phyloP scores from a whole-genome alignment of 2,888 invertebrate genomes.

The Drosophila niveifrons region DNA sequence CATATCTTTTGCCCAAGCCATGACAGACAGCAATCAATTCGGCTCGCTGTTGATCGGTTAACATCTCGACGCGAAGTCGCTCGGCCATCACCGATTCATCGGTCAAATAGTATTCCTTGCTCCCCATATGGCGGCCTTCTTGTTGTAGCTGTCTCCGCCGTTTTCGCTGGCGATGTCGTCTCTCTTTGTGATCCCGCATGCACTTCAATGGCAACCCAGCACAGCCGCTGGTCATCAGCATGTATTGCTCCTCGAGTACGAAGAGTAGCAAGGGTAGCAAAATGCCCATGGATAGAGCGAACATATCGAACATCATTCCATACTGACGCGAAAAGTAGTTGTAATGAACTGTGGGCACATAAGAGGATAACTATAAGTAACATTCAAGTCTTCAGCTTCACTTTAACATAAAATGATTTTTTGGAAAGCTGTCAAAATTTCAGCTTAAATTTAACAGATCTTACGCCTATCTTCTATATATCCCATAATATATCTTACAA shows the following conservation, averaged over 20 bases:
- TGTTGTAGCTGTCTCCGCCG: background rate
- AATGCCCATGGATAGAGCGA: background rate
- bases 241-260: constrained; percentile 5
- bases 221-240: background rate
- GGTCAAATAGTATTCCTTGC: background rate
- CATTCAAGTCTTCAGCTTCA: too few species aligned
- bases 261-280: constrained; percentile 2
- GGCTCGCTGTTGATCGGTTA: constrained; percentile 18
- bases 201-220: background rate
- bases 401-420: too few species aligned
- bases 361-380: too few species aligned
- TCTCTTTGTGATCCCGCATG: background rate
- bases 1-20: constrained; percentile 36
- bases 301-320: constrained; percentile 30
- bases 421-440: too few species aligned
- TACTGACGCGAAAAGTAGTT: constrained; percentile 1
- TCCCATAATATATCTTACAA: too few species aligned
- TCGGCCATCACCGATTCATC: constrained; percentile 51
- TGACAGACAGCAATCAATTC: constrained; percentile 36
- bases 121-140: too few species aligned
- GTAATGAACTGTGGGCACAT: background rate
- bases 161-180: constrained; percentile 8
- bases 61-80: constrained; percentile 16
- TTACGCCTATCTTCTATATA: too few species aligned
- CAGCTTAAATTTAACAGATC: too few species aligned